A percentile compares a stretch with the other conserved stretches of the same genome.
These are phyloP conservation scores for Drosophila greeni DNA, from an alignment of 2,888 invertebrate genomes.

Conservation along the genomic window DNA sequence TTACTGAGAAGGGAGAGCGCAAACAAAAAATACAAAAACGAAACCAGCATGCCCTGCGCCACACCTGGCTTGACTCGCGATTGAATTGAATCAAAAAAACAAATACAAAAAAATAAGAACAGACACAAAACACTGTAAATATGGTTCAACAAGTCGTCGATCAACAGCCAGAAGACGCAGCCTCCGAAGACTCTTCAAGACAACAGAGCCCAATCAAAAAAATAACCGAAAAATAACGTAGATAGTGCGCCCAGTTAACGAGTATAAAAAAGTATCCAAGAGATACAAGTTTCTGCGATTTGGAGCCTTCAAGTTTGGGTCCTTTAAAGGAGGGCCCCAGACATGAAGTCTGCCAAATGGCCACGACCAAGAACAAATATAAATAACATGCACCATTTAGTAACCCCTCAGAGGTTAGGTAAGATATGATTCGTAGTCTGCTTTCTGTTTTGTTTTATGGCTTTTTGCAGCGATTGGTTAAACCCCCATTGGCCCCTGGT, in stretches of 20 bases:
- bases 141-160: slow-evolving; percentile 49
- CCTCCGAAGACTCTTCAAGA: slow-evolving; percentile 32
- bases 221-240: not conserved
- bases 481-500: slow-evolving; percentile 37
- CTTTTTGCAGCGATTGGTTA: slow-evolving; percentile 58
- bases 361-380: not conserved
- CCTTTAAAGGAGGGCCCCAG: slow-evolving; percentile 54
- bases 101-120: slow-evolving; percentile 31
- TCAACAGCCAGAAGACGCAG: slow-evolving; percentile 45
- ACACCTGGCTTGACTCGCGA: slow-evolving; percentile 74
- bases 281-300: slow-evolving; percentile 39
- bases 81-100: slow-evolving; percentile 66
- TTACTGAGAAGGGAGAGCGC: slow-evolving; percentile 53
- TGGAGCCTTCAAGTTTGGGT: slow-evolving; percentile 59
- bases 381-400: slow-evolving; percentile 13
- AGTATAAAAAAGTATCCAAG: not conserved
- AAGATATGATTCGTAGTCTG: slow-evolving; percentile 59
- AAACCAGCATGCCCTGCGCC: slow-evolving; percentile 71
- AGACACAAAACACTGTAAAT: slow-evolving; percentile 60
- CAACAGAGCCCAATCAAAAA: slow-evolving; percentile 36
- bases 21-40: slow-evolving; percentile 33
- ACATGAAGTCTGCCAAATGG: slow-evolving; percentile 56
- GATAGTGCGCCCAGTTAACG: slow-evolving; percentile 17
- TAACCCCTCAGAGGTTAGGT: slow-evolving; percentile 56
- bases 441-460: slow-evolving; percentile 51